Conservation (phyloP, 2,888 invertebrate genomes). For the Dryadula phaetusa region DNA sequence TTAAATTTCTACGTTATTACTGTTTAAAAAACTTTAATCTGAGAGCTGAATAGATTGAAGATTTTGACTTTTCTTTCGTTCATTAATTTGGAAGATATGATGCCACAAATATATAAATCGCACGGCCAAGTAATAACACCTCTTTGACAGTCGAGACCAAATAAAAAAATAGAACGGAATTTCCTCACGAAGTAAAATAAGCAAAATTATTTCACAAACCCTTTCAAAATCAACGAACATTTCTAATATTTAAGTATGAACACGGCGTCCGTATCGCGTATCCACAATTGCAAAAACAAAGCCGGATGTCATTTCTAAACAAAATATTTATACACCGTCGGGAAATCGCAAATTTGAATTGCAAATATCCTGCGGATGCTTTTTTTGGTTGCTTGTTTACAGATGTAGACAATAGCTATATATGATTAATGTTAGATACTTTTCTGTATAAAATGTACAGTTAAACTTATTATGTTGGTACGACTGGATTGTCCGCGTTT, state of each 20-base stretch:
- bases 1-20: too few relatives aligned
- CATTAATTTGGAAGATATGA: background rate
- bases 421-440: conserved; percentile 4
- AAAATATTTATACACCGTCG: conserved; percentile 42
- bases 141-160: too few relatives aligned
- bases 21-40: too few relatives aligned
- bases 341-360: conserved; percentile 47
- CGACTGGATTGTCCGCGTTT: background rate
- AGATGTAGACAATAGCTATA: conserved; percentile 26
- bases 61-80: too few relatives aligned
- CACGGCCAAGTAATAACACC: too few relatives aligned
- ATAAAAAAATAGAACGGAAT: background rate
- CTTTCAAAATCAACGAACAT: background rate
- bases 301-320: conserved; percentile 26
- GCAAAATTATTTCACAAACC: background rate
- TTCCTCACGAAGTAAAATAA: background rate
- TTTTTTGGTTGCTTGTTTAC: conserved; percentile 39
- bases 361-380: conserved; percentile 41
- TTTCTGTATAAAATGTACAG: background rate
- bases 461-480: background rate
- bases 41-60: too few relatives aligned
- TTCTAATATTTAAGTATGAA: conserved; percentile 2
- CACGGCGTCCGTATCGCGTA: background rate
- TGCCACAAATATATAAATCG: background rate
- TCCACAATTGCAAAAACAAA: conserved; percentile 20